These are phyloP conservation scores for Scolanthus callimorphus DNA, from an alignment of 92 coral and sea anemone genomes.

Conservation along the genomic window DNA sequence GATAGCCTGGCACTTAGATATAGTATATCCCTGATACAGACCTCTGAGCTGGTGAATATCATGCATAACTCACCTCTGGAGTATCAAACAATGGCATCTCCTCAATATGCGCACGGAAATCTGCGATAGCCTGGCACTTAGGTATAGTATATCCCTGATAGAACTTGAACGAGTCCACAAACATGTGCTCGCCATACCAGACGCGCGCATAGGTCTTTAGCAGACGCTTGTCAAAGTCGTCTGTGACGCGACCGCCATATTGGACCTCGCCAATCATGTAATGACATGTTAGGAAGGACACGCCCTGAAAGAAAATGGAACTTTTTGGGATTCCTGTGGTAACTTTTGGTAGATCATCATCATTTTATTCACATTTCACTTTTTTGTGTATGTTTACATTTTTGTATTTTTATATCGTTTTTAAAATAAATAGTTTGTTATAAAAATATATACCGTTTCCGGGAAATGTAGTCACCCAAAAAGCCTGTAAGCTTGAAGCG, in stretches of 20 bases:
- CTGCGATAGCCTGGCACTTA: constrained; percentile 78
- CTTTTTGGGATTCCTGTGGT: no score
- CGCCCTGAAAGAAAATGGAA: constrained; percentile 60
- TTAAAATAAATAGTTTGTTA: no score
- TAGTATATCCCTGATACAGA: no score
- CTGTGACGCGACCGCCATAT: constrained; percentile 98
- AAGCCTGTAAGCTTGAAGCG: no score
- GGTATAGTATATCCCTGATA: constrained; percentile 93
- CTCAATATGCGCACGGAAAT: constrained; percentile 80
- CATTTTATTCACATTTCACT: no score
- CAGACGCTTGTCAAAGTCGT: constrained; percentile 95
- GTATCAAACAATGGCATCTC: constrained; percentile 94
- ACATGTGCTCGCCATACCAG: constrained; percentile 90
- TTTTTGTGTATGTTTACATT: no score
- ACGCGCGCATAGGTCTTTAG: constrained; percentile 94
- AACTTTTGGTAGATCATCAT: no score
- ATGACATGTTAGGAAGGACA: constrained; percentile 94
- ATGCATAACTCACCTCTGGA: constrained; percentile 88
- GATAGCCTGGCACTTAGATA: constrained; percentile 71
- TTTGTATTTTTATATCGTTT: no score
- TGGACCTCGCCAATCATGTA: constrained; percentile 99
- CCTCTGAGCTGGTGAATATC: no score
- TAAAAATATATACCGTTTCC: no score
- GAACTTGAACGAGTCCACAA: constrained; percentile 90
- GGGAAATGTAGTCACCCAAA: no score